Evolutionary conservation across 2,113 vertebrate genomes (phyloP).

Genomic region (Trinectes maculatus): DNA sequence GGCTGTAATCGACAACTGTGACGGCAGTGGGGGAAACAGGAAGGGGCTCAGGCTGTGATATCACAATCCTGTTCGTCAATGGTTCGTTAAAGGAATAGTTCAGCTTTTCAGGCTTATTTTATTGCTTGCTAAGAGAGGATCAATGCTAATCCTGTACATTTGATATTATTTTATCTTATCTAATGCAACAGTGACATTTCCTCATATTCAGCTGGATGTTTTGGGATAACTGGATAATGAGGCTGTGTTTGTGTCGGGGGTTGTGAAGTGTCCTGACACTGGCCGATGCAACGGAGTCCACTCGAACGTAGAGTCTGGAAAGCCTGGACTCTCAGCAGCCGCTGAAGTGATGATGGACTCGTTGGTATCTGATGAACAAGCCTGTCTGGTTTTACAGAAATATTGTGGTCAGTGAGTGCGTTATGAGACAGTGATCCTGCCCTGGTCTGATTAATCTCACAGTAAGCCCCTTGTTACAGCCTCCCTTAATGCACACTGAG

Average conservation of each 20-base stretch:
- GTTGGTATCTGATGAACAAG: slow-evolving; percentile 36
- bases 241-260: slow-evolving; percentile 21
- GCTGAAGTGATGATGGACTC: slow-evolving; percentile 33
- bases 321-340: slow-evolving; percentile 38
- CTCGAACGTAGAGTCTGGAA: slow-evolving; percentile 39
- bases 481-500: neutral
- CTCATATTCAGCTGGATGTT: neutral
- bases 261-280: slow-evolving; percentile 56
- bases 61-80: too few relatives aligned
- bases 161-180: too few relatives aligned
- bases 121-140: neutral
- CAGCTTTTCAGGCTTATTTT: neutral
- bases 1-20: too few relatives aligned
- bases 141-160: too few relatives aligned
- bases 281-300: slow-evolving; percentile 10
- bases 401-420: slow-evolving; percentile 28
- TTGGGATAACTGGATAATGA: neutral
- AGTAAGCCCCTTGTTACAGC: neutral
- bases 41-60: too few relatives aligned
- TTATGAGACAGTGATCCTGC: slow-evolving; percentile 7
- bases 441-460: slow-evolving; percentile 17
- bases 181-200: too few relatives aligned
- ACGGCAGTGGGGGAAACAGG: too few relatives aligned
- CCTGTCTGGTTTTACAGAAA: slow-evolving; percentile 32
- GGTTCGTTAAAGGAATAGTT: slow-evolving; percentile 12